Percentiles rank a stretch among this genome's conserved stretches.
Evolutionary conservation across 2,888 invertebrate species (phyloP).

Genomic region (Lordiphosa andalusiaca): DNA sequence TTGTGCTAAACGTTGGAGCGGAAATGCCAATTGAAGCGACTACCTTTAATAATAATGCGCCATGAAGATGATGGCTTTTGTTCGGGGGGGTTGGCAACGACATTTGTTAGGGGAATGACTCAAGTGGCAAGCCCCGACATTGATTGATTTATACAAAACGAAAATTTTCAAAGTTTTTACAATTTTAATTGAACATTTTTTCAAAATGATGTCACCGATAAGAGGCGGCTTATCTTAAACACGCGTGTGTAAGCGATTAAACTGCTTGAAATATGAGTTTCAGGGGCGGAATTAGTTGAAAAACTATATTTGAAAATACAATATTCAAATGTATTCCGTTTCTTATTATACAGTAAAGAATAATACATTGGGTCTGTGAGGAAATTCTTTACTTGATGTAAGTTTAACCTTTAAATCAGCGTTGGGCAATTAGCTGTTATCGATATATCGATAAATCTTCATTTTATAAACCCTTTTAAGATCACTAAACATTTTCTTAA

Average conservation of each 20-base stretch:
- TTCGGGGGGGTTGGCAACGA: conserved; percentile 29
- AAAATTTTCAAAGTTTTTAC: not conserved
- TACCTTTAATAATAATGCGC: conserved; percentile 63
- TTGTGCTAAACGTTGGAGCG: conserved; percentile 48
- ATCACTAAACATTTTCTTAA: too few relatives aligned
- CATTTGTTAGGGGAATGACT: conserved; percentile 40
- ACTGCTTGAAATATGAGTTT: not conserved
- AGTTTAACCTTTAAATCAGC: too few relatives aligned
- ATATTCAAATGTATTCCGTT: too few relatives aligned
- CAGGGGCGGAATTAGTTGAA: not conserved
- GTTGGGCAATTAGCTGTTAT: too few relatives aligned
- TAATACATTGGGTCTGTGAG: too few relatives aligned
- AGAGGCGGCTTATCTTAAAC: not conserved
- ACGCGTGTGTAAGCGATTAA: conserved; percentile 4
- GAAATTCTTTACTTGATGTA: too few relatives aligned
- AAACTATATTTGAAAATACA: not conserved
- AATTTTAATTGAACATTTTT: conserved; percentile 7
- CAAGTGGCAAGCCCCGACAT: conserved; percentile 51
- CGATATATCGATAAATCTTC: too few relatives aligned
- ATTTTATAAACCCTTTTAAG: too few relatives aligned
- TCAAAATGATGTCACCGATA: conserved; percentile 41
- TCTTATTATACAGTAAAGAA: too few relatives aligned
- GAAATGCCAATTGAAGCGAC: conserved; percentile 64
- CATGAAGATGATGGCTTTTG: conserved; percentile 45
- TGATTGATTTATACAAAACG: conserved; percentile 34